Base-by-base conservation (phyloP, 2,113 vertebrate species). In the Brienomyrus longianalis region DNA sequence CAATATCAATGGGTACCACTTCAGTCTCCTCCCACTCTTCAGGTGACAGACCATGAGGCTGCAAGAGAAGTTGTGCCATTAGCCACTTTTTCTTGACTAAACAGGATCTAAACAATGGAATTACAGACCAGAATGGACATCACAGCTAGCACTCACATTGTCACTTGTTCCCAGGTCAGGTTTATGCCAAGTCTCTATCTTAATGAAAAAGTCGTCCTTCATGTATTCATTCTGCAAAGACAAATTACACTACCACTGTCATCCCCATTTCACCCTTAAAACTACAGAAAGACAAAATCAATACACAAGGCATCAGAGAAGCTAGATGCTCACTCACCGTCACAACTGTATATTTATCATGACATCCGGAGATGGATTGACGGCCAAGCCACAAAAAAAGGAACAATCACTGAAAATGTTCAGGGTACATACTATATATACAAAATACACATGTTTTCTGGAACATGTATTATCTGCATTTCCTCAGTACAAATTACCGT, bases 121-220 rank as follows among this genome's bases (percentile, higher is more conserved):
- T 48, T 23, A 4, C 19, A 84, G 83, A 45, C 17, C 5, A 3
- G 48, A 1, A 48, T 3, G 11, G 43, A 80, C 74, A 80, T 19
- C 13, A 85, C 9, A 11, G n/a, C 11, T 15, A 8, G 39, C 9
- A 90, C 94, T 95, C 87, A 95, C 94, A 54, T 95, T 95, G 31
- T 93, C 92, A 80, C 92, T 91, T 86, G 91, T 92, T 21, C 92
- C 94, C 70, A 93, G 90, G 91, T 94, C 94, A 2, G 94, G 93
- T 92, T 94, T 94, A 88, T 94, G 93, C 93, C 94, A 94, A 9
- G 94, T 94, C 89, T 95, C 94, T 70, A 94, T 95, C 90, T 94
- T 95, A 89, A 94, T 93, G 83, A 96, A 94, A 90, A 95, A 94
- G 87, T 91, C 93, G 89, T 94, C 94, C 90, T 94, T 94, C 93